Evolutionary conservation across 2,888 invertebrate species (phyloP), one percentile per base, ranked within the genome.

Genomic region (Cephonodes hylas): DNA sequence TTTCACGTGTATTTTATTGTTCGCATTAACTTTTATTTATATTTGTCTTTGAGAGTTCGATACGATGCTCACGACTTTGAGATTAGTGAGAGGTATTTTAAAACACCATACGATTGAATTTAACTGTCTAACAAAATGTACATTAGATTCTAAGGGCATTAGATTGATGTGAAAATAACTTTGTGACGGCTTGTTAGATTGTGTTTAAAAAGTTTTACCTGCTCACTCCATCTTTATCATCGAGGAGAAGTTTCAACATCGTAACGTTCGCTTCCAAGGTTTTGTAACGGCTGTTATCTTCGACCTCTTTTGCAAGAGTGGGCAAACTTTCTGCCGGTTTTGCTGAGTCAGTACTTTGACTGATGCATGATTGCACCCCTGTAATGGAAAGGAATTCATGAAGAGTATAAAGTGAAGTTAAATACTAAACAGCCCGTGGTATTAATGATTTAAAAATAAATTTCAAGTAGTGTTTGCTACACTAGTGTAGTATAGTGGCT

Each of bases 271-370:
- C 92, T 69, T 91, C 89, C 61, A 92, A 70, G 23, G 92, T 92
- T 69, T 92, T 93, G 75, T 93, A 93, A 57, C 91, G 84, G 64
- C 91, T 90, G 77, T 91, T 93, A 71, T 93, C 93, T 73, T 92
- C 90, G 1, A 88, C 87, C 71, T 91, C 91, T 66, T 82, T 85
- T 8, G 83, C 74, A 3, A 91, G 78, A 60, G 81, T 87, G n/a
- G 87, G 84, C 53, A 84, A 78, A 42, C 68, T 80, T 63, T 83
- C 83, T 63, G 79, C 77, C 25, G 69, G 66, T 57, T 68, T 75
- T 59, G 68, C 69, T 66, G 64, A 74, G 66, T 71, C 66, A 7
- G 70, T 65, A 20, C 70, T 69, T 60, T 81, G 79, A 44, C 84
- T 81, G 60, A 71, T 66, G 67, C 85, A 80, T 65, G 75, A 67